Evolutionary conservation across 2,113 vertebrate species (phyloP).

Genomic region (Phalacrocorax pelagicus): DNA sequence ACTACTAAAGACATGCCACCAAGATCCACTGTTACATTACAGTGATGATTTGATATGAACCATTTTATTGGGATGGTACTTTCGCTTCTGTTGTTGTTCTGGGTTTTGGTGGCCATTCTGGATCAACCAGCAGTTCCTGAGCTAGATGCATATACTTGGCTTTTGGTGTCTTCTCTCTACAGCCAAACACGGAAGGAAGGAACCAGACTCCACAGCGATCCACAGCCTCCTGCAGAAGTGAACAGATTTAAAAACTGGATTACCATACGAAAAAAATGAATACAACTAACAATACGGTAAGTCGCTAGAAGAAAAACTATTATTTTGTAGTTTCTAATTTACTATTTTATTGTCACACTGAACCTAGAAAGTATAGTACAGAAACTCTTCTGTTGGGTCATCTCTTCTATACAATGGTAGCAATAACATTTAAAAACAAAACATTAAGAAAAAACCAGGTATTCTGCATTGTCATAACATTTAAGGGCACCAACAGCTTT

Average conservation of each 20-base stretch:
- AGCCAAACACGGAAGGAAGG: slow-evolving; percentile 77
- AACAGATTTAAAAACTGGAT: not conserved
- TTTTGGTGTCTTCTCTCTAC: slow-evolving; percentile 80
- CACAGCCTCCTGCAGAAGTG: slow-evolving; percentile 74
- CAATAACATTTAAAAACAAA: not conserved
- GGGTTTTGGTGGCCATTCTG: slow-evolving; percentile 97
- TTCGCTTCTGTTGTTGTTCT: slow-evolving; percentile 95
- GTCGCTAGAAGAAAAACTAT: not conserved
- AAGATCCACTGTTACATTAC: slow-evolving; percentile 77
- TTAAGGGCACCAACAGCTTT: not conserved
- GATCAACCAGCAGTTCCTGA: slow-evolving; percentile 92
- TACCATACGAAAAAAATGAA: not conserved
- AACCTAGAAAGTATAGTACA: not conserved
- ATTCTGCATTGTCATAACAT: not conserved
- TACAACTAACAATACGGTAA: not conserved
- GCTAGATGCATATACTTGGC: slow-evolving; percentile 96
- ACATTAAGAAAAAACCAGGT: not conserved
- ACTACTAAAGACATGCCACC: not conserved
- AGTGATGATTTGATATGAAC: slow-evolving; percentile 84
- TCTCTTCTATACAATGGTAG: not conserved
- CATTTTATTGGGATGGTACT: slow-evolving; percentile 76
- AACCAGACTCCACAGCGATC: slow-evolving; percentile 74
- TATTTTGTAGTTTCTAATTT: not conserved
- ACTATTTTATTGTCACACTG: not conserved
- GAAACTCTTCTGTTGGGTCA: not conserved